Base-by-base conservation (phyloP, 35 echinoderm and acorn worm species). In the Apostichopus parvimensis region DNA sequence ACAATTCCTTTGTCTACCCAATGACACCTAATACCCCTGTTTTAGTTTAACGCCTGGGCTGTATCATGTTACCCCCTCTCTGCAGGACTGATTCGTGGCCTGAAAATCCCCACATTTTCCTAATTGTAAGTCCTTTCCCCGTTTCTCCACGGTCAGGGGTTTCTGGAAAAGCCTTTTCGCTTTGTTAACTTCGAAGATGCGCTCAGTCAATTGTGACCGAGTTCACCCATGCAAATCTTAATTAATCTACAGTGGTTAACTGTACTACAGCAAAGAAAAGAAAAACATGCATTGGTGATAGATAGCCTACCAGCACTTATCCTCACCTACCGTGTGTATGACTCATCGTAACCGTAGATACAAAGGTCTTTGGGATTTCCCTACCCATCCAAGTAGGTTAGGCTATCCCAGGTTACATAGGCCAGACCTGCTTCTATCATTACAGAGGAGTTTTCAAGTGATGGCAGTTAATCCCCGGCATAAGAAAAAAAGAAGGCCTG, bases 191-290 rank as follows among this genome's bases (percentile, higher is more conserved):
- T 20, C 22, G 17, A 84, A 58, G 81, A 84, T 58, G 81, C 55
- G 54, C 81, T 84, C 56, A 58, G 53, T 58, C 81, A 84, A 58
- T 58, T 24, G 81, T 84, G 81, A 84, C 81, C 81, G 55, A 59
- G 55, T 84, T 58, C 81, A 18, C 57, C 10, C 55, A 24, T 58
- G 81, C 54, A 21, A 58, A 84, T 21, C 81, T 59, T 84, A 84
- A 84, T 84, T 84, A 84, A 84, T 84, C 81, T 58, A 61, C 20
- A 84, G 52, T 58, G 55, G 53, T 84, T 84, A 84, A 84, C 15
- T 59, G 28, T 5, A 14, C 20, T 75, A 75, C 1, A 20, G 34
- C 34, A 45, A 45, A 45, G 34, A 45, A 45, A 45, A 3, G 34
- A 45, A 45, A 45, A 45, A 45, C 34, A 45, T 45, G 14, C 81